Evolutionary conservation across 1,140 invertebrate species (phyloP).

Genomic region (Solenopsis fugax): DNA sequence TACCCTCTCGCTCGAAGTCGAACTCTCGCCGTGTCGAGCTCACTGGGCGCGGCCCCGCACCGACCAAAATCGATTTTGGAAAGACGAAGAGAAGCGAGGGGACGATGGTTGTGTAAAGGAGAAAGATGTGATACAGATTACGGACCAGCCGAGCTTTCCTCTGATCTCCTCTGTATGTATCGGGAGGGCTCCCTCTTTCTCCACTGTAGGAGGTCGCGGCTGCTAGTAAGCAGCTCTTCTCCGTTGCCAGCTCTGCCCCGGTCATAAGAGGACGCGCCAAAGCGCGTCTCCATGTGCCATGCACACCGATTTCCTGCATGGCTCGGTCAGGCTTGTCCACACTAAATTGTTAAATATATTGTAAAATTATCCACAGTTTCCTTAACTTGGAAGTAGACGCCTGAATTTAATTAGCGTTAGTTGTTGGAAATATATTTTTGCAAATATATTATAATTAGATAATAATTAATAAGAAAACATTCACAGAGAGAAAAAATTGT

Average conservation of each 20-base stretch:
- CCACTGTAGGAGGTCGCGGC: conserved; percentile 52
- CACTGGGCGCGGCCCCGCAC: conserved; percentile 82
- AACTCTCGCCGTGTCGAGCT: conserved; percentile 78
- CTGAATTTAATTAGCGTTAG: too few species aligned
- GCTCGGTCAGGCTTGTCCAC: not conserved
- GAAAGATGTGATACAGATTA: conserved; percentile 82
- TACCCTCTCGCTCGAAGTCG: conserved; percentile 68
- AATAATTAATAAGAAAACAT: too few species aligned
- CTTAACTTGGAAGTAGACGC: too few species aligned
- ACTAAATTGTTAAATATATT: conserved; percentile 6
- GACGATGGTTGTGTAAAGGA: conserved; percentile 61
- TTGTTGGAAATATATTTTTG: too few species aligned
- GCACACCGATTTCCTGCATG: conserved; percentile 31
- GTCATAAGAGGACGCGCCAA: conserved; percentile 35
- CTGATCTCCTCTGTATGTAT: conserved; percentile 76
- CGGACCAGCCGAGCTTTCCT: conserved; percentile 78
- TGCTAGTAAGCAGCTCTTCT: conserved; percentile 19
- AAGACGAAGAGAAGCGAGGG: conserved; percentile 80
- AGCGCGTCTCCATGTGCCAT: conserved; percentile 35
- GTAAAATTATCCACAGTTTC: not conserved
- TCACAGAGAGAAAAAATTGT: too few species aligned
- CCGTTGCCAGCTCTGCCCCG: not conserved
- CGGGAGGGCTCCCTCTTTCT: conserved; percentile 72
- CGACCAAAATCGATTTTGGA: conserved; percentile 85
- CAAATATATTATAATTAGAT: too few species aligned